Evolutionary conservation across 1,140 invertebrate species (phyloP), one percentile per base, ranked within the genome.

Genomic region (Anastatus disparis): DNA sequence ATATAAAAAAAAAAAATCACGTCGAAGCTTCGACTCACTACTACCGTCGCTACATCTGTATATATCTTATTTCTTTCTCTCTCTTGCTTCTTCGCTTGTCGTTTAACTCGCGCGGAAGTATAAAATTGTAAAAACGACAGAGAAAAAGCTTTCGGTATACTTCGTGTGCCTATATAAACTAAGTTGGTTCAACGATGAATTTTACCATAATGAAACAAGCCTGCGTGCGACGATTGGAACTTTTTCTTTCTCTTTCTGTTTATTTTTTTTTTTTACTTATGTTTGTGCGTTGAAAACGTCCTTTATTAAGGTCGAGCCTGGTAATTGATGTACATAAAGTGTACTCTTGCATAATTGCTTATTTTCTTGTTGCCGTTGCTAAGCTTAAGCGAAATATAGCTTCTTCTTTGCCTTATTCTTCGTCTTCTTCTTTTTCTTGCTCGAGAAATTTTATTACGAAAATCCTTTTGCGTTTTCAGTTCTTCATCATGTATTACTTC

Each of bases 261-360:
- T n/a, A n/a, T n/a, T n/a, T n/a, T n/a, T n/a, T n/a, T n/a, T n/a
- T n/a, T n/a, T n/a, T n/a, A n/a, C n/a, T n/a, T n/a, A n/a, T n/a
- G n/a, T n/a, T n/a, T n/a, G n/a, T n/a, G 12, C 40, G 40, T 27
- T 46, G 27, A 24, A 62, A 46, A 48, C 64, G 53, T 67, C 42
- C 53, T 67, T 67, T 67, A 29, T 29, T 58, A 44, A 67, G 42
- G 40, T 58, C 64, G 42, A 48, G 64, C 17, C 9, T n/a, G 40
- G 53, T 67, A 67, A 67, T 67, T 44, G 64, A 48, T 58, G 64
- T 26, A 48, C 40, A 35, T 31, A 53, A 56, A 56, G 38, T 58
- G 26, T 17, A 29, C 65, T 59, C 65, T 59, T 68, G 55, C 31
- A 46, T 68, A 68, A 68, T 68, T 68, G 55, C 65, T 68, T 46